A percentile compares a stretch with the other conserved stretches of the same genome.
These are phyloP conservation scores for Cepaea hortensis DNA, from an alignment of 2,888 invertebrate genomes.

Conservation along the genomic window DNA sequence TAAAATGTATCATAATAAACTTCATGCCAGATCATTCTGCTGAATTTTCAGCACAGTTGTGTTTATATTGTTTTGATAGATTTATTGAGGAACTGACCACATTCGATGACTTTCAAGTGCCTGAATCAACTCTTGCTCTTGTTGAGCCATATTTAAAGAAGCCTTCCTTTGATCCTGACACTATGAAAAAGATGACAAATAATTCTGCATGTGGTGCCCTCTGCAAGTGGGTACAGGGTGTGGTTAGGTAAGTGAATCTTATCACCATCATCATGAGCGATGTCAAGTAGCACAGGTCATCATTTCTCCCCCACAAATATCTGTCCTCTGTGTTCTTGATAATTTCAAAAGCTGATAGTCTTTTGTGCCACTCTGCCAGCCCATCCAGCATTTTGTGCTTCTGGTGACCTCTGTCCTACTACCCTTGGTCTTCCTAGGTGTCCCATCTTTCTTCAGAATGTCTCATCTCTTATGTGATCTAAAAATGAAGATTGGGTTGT, in stretches of 20 bases:
- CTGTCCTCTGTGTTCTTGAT: too few relatives aligned
- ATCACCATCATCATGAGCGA: neutral
- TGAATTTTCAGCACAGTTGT: neutral
- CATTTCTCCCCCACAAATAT: too few relatives aligned
- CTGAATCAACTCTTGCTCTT: constrained; percentile 72
- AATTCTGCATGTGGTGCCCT: constrained; percentile 74
- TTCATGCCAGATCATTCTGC: neutral
- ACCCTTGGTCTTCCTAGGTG: too few relatives aligned
- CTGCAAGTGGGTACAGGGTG: constrained; percentile 75
- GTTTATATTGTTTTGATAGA: constrained; percentile 51
- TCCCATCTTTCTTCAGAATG: too few relatives aligned
- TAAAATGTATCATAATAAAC: too few relatives aligned
- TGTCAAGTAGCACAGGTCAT: too few relatives aligned
- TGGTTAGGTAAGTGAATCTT: constrained; percentile 65
- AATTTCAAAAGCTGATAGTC: too few relatives aligned
- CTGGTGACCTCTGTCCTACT: too few relatives aligned
- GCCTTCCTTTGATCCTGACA: constrained; percentile 72
- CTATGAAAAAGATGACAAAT: constrained; percentile 68
- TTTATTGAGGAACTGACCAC: constrained; percentile 75
- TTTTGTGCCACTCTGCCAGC: too few relatives aligned
- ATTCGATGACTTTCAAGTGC: constrained; percentile 75
- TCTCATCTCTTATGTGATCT: too few relatives aligned
- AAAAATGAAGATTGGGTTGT: too few relatives aligned
- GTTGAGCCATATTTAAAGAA: constrained; percentile 75
- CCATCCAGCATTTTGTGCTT: too few relatives aligned